Conservation (phyloP, 23 tunicate genomes). For the Trididemnum nubilum region DNA sequence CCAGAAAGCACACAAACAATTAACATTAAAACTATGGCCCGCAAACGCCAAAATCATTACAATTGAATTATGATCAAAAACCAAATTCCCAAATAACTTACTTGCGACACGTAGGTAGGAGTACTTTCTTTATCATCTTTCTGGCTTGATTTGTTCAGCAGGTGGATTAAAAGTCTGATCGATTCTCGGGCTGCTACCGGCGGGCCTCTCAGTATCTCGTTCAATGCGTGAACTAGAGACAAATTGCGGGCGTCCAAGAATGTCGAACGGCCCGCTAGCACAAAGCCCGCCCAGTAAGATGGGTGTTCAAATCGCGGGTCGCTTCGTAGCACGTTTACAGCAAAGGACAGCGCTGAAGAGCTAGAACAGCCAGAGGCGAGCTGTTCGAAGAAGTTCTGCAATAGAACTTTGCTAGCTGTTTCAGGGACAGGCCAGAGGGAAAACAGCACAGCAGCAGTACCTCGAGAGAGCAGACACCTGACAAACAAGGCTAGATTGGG, state of each 20-base stretch:
- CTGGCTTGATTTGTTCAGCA: constrained; percentile 41
- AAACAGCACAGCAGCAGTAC: constrained; percentile 32
- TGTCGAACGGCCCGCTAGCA: constrained; percentile 49
- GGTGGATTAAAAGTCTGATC: constrained; percentile 46
- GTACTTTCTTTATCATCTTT: constrained; percentile 10
- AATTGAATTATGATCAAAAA: no score
- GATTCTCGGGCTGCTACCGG: constrained; percentile 27
- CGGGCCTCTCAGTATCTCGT: constrained; percentile 30
- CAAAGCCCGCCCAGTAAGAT: constrained; percentile 87
- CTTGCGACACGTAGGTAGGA: constrained; percentile 74
- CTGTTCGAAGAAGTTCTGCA: constrained; percentile 40
- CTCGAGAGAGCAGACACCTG: constrained; percentile 20
- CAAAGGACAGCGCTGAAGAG: constrained; percentile 38
- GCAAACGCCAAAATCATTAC: no score
- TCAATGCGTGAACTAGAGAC: constrained; percentile 29
- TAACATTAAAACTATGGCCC: no score
- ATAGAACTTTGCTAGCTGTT: constrained; percentile 46
- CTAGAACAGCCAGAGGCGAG: constrained; percentile 31
- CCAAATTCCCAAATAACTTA: no score
- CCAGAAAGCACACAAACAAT: no score
- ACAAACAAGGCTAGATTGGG: background rate
- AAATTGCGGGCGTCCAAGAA: constrained; percentile 29
- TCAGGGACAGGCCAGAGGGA: constrained; percentile 93
- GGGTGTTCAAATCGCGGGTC: constrained; percentile 79
- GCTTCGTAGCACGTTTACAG: constrained; percentile 43